Conservation (phyloP, 2,113 vertebrate species). For the Labeo catla region DNA sequence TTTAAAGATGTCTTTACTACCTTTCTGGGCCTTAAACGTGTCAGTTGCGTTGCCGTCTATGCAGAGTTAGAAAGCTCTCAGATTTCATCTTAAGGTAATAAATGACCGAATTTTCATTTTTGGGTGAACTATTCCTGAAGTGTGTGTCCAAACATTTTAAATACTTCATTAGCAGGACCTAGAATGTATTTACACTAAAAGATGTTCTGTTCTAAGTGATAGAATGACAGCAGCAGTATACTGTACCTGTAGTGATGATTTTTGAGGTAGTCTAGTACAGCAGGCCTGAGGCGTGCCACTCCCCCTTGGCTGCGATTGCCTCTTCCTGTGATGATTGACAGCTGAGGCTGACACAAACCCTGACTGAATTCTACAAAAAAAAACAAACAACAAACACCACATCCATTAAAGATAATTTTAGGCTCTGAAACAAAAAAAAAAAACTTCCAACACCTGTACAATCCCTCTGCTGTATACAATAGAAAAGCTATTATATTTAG, state of each 20-base stretch:
- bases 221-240: no score
- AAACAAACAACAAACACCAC: background rate
- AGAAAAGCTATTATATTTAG: background rate
- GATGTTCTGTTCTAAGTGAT: no score
- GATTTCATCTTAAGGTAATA: no score
- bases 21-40: no score
- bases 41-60: no score
- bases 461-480: background rate
- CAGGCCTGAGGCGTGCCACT: conserved; percentile 93
- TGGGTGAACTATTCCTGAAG: no score
- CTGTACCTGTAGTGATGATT: conserved; percentile 73
- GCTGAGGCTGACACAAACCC: conserved; percentile 84
- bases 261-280: conserved; percentile 93
- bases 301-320: conserved; percentile 97
- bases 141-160: no score
- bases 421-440: conserved; percentile 50
- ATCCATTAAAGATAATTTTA: background rate
- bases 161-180: no score
- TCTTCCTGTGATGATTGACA: conserved; percentile 95
- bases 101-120: no score
- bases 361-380: conserved; percentile 83
- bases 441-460: background rate
- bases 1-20: no score
- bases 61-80: no score
- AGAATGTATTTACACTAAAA: no score